A percentile compares a stretch with the other conserved stretches of the same genome.
These are phyloP conservation scores for Melanostoma scalare DNA, from an alignment of 2,888 invertebrate genomes.

Conservation along the genomic window DNA sequence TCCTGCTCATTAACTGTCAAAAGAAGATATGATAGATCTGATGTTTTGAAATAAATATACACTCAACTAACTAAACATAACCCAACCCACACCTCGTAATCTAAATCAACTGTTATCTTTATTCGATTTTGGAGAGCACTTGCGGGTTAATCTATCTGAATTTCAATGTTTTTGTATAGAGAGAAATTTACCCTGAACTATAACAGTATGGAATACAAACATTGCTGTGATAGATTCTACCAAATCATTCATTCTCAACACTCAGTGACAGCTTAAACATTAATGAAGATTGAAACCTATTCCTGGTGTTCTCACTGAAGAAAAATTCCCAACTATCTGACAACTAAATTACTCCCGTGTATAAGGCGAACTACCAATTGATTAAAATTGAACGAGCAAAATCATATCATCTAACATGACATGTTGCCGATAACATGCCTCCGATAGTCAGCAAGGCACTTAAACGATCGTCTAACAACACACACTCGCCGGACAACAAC, in stretches of 20 bases:
- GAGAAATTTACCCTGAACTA: no score
- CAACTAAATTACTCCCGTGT: conserved; percentile 57
- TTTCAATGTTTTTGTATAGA: no score
- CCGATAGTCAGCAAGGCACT: conserved; percentile 62
- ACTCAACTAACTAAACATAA: no score
- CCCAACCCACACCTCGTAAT: no score
- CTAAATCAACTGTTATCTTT: no score
- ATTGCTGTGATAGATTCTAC: background rate
- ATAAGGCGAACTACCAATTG: conserved; percentile 31
- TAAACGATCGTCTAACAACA: conserved; percentile 53
- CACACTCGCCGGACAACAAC: conserved; percentile 40
- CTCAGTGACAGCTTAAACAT: conserved; percentile 1
- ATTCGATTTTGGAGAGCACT: no score
- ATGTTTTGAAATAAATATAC: no score
- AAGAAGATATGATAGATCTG: no score
- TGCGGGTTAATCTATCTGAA: no score
- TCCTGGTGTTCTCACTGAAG: background rate
- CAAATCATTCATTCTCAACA: conserved; percentile 5
- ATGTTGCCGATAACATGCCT: conserved; percentile 67
- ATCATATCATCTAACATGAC: conserved; percentile 68
- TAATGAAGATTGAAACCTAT: conserved; percentile 28
- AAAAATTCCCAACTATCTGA: conserved; percentile 36
- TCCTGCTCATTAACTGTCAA: no score
- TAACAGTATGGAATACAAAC: no score
- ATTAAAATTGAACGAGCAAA: conserved; percentile 64